These are phyloP conservation scores for Eolophus roseicapilla DNA, from an alignment of 2,113 vertebrate species.

Conservation along the genomic window DNA sequence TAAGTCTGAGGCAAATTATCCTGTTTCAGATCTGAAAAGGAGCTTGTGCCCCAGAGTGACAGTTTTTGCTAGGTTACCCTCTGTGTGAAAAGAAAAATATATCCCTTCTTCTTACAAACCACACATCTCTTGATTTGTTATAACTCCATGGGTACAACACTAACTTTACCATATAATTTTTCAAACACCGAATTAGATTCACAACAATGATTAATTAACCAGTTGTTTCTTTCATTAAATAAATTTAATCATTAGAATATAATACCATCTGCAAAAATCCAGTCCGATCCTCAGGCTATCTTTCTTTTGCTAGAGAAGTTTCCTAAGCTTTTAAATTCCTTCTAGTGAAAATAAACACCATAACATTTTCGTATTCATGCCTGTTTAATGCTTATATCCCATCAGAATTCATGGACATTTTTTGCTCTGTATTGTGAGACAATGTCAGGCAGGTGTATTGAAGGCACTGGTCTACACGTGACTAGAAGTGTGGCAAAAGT, in stretches of 20 bases:
- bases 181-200: not conserved
- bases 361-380: accelerated
- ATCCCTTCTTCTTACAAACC: not conserved
- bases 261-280: not conserved
- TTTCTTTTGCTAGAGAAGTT: not conserved
- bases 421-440: not conserved
- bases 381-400: not conserved
- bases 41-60: not conserved
- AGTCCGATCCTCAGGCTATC: not conserved
- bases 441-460: not conserved
- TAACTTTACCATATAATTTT: not conserved
- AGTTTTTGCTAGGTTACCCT: not conserved
- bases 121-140: not conserved
- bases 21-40: not conserved
- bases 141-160: not conserved
- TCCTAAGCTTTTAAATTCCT: not conserved
- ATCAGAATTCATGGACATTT: not conserved
- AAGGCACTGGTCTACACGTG: not conserved
- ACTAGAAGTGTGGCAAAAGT: not conserved
- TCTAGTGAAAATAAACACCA: not conserved
- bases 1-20: not conserved
- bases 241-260: not conserved
- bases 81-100: not conserved
- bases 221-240: not conserved
- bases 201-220: not conserved